Evolutionary conservation across 2,113 vertebrate species (phyloP).

Genomic region (Deroptyus accipitrinus): DNA sequence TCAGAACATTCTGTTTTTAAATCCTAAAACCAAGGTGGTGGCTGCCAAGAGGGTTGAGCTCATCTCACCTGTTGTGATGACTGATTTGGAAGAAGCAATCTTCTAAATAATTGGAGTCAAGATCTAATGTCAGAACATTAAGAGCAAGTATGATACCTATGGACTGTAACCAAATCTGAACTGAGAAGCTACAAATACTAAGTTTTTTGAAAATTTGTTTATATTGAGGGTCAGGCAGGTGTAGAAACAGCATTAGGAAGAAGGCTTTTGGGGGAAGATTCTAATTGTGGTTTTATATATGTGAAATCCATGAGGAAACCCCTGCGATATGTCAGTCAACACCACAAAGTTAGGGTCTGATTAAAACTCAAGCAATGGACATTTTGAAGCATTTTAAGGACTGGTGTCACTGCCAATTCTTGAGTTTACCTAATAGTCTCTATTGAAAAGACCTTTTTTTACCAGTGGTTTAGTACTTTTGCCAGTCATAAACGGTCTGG

Average conservation of each 20-base stretch:
- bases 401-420: background rate
- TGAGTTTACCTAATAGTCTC: conserved; percentile 23
- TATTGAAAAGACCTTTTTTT: background rate
- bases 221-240: background rate
- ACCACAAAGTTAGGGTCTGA: background rate
- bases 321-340: background rate
- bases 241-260: background rate
- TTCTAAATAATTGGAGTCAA: background rate
- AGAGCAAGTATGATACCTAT: background rate
- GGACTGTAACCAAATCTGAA: background rate
- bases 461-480: background rate
- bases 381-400: conserved; percentile 16
- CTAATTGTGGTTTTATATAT: background rate
- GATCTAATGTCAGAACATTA: background rate
- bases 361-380: background rate
- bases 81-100: background rate
- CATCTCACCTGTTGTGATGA: background rate
- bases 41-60: background rate
- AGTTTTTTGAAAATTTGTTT: background rate
- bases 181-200: background rate
- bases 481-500: background rate
- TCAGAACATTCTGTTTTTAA: background rate
- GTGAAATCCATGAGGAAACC: background rate
- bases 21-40: background rate
- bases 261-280: background rate